Evolutionary conservation across 2,888 invertebrate species (phyloP).

Genomic region (Acrobasis suavella): DNA sequence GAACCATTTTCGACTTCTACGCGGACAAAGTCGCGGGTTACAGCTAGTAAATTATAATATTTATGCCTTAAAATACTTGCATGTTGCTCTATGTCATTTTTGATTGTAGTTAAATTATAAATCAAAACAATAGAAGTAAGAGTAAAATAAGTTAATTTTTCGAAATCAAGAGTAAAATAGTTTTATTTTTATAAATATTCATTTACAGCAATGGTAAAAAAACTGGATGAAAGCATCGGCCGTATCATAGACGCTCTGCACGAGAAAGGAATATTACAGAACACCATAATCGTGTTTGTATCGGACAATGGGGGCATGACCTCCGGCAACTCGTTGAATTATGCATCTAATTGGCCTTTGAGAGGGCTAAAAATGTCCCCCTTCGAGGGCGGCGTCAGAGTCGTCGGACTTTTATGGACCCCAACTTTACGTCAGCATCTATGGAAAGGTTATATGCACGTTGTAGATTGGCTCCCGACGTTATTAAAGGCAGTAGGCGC

Average conservation of each 20-base stretch:
- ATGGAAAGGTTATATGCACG: slow-evolving; percentile 85
- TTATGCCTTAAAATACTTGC: too few relatives aligned
- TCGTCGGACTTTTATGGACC: slow-evolving; percentile 87
- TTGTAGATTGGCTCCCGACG: slow-evolving; percentile 92
- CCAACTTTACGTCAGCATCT: slow-evolving; percentile 58
- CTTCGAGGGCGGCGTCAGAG: slow-evolving; percentile 92
- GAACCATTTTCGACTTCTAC: too few relatives aligned
- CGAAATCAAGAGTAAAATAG: neutral
- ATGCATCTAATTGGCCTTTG: slow-evolving; percentile 90
- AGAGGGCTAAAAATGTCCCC: slow-evolving; percentile 89
- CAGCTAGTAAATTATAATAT: too few relatives aligned
- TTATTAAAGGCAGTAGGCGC: slow-evolving; percentile 67
- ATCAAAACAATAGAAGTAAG: too few relatives aligned
- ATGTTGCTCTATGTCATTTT: too few relatives aligned
- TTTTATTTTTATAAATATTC: neutral
- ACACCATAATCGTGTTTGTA: slow-evolving; percentile 92
- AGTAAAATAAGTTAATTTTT: neutral
- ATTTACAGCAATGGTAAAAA: slow-evolving; percentile 89
- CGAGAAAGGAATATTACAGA: slow-evolving; percentile 86
- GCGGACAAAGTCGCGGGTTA: too few relatives aligned
- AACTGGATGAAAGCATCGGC: slow-evolving; percentile 93
- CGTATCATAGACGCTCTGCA: slow-evolving; percentile 86
- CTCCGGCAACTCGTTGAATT: slow-evolving; percentile 86
- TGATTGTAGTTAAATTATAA: too few relatives aligned
- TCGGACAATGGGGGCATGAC: slow-evolving; percentile 95